Base-by-base conservation (phyloP, 1,140 invertebrate genomes). In the Cotesia glomerata region DNA sequence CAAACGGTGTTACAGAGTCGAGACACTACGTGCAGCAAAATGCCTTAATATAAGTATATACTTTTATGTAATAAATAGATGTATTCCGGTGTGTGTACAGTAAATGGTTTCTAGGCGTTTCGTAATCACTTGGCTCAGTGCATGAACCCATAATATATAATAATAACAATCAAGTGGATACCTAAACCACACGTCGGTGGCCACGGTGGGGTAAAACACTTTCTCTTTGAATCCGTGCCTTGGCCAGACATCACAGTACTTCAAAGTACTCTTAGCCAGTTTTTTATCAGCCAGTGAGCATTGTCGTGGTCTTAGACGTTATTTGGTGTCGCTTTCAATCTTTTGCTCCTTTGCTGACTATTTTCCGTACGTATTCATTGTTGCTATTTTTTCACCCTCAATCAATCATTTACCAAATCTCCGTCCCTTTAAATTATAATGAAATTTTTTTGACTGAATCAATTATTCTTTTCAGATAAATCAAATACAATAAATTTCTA, bases 231-330 rank as follows among this genome's bases (percentile, higher is more conserved):
- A 45, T 49, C 52, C 14, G 32, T 34, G 65, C 65, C 65, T 52
- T 67, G 49, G 65, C 65, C 62, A 64, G 18, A 7, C 35, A 35
- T 49, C 39, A 26, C 39, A 65, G 49, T 58, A 66, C 51, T 34
- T 36, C 35, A 69, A 32, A 58, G 35, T 26, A 58, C n/a, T 59
- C 59, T 67, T 54, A 58, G 62, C 71, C 71, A 64, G 67, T 64
- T 72, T 72, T 72, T 72, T 72, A 72, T 72, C 71, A 72, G 71
- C 45, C 71, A 67, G 64, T 36, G 54, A 39, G 61, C 71, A 67
- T 72, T 72, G 71, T 72, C 63, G 71, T 56, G 34, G 39, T 16
- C 49, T 67, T 58, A 72, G 64, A 72, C 35, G 56, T 36, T 52
- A 54, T 72, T 39, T 26, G 39, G 18, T 51, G 35, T 72, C 45